Percentiles rank a stretch among this genome's conserved stretches.
Evolutionary conservation across 1,140 invertebrate species (phyloP).

Genomic region (Bombus soroeensis): DNA sequence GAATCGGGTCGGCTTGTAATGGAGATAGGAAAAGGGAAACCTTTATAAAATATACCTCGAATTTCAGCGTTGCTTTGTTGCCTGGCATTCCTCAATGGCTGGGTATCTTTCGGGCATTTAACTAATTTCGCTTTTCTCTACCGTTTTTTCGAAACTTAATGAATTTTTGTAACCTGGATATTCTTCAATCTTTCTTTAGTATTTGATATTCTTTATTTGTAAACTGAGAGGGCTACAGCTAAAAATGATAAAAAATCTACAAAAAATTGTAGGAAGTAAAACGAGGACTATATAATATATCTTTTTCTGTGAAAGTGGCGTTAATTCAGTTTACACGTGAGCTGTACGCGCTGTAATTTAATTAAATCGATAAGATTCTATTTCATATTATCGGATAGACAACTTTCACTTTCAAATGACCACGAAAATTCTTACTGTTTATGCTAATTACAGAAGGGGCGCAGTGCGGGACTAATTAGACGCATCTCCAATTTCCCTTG

Average conservation of each 20-base stretch:
- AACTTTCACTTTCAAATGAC: background rate
- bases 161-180: background rate
- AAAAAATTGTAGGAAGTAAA: background rate
- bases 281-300: background rate
- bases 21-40: background rate
- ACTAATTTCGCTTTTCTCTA: background rate
- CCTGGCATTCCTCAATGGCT: too few relatives aligned
- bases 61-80: background rate
- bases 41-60: constrained; percentile 1
- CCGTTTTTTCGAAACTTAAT: background rate
- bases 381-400: background rate
- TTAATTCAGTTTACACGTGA: background rate
- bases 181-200: too few relatives aligned
- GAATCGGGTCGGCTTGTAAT: background rate
- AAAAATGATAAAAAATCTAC: background rate
- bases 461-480: constrained; percentile 27
- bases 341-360: background rate
- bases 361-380: background rate
- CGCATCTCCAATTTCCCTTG: constrained; percentile 41
- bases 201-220: too few relatives aligned
- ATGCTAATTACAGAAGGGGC: constrained; percentile 20
- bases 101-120: constrained; percentile 2
- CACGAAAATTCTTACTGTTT: constrained; percentile 38
- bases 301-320: accelerated
- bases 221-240: too few relatives aligned